Base-by-base conservation (phyloP, 2,888 invertebrate genomes). In the Megaustenia siamemsis region DNA sequence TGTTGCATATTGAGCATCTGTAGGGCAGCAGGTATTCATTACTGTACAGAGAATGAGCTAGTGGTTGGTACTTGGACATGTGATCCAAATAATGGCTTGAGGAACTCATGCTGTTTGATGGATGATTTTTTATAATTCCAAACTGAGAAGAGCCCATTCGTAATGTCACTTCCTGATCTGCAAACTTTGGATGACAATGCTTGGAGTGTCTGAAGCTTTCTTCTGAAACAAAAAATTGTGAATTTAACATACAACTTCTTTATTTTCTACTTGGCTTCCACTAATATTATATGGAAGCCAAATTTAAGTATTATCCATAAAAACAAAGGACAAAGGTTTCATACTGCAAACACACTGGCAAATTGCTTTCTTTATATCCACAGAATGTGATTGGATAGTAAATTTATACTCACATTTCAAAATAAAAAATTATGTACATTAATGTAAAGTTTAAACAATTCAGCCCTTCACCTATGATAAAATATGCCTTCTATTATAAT, bases 1-100 rank as follows among this genome's bases (percentile, higher is more conserved):
- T 84, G 28, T 80, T 80, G 63, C 84, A 84, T 15, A 53, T 35
- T 53, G 38, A 18, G 75, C 84, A 84, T n/a, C 63, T 49, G 76
- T 56, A 83, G 1, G 83, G 83, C 76, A 83, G 49, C 12, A 28
- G 15, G 45, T 66, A 28, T 10, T 56, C 75, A 43, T 75, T 56
- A 56, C 38, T 56, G 60, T 60, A 8, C 45, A 40, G 28, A 21
- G 18, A 15, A n/a, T 40, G 24, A 24, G 2, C 40, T 5, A n/a
- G 0, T 28, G 38, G 40, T 60, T 60, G 56, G 10, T 45, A 40
- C 28, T 35, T 32, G 35, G 75, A 75, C 53, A 53, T 75, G 24
- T 75, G 75, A 49, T 53, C 43, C 21, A 40, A 32, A 15, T n/a
- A 38, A 38, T 45, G 53, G 28, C 15, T 35, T 75, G 77, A 24